Percentiles rank a stretch among this genome's conserved stretches.
These are phyloP conservation scores for Agonopterix subpropinquella DNA, from an alignment of 2,888 invertebrate species.

Conservation along the genomic window DNA sequence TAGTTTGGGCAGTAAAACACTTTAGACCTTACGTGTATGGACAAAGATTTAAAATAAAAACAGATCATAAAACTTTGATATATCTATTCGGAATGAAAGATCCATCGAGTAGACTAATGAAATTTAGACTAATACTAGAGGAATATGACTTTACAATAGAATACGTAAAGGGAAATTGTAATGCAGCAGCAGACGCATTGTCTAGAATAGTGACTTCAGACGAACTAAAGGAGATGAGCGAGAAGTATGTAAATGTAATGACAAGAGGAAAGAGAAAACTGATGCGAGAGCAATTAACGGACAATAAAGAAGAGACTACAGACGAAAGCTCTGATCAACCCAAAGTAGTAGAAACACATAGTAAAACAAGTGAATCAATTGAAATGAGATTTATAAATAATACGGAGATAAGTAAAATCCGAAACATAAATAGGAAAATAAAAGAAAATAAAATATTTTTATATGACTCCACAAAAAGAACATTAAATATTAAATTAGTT, in stretches of 20 bases:
- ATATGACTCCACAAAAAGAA: too few species aligned
- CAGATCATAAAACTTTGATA: conserved; percentile 14
- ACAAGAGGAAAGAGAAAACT: background rate
- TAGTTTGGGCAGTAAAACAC: conserved; percentile 11
- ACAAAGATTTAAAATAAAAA: conserved; percentile 8
- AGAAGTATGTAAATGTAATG: background rate
- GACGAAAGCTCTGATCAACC: conserved; percentile 3
- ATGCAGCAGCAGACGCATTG: background rate
- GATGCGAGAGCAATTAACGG: too few species aligned
- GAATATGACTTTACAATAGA: background rate
- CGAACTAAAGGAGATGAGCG: background rate
- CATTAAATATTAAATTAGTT: background rate
- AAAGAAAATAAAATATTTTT: background rate
- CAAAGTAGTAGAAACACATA: background rate
- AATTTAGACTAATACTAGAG: conserved; percentile 5
- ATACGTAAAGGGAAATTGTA: background rate
- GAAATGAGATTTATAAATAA: background rate
- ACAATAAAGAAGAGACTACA: background rate
- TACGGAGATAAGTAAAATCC: background rate
- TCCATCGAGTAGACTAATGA: conserved; percentile 10
- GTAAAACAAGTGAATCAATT: background rate
- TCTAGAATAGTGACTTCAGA: background rate
- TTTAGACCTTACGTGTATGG: conserved; percentile 15
- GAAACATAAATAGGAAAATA: background rate
- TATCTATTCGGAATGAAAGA: conserved; percentile 10